Evolutionary conservation across 2,113 vertebrate genomes (phyloP), one percentile per base, ranked within the genome.

Genomic region (Ammospiza nelsoni): DNA sequence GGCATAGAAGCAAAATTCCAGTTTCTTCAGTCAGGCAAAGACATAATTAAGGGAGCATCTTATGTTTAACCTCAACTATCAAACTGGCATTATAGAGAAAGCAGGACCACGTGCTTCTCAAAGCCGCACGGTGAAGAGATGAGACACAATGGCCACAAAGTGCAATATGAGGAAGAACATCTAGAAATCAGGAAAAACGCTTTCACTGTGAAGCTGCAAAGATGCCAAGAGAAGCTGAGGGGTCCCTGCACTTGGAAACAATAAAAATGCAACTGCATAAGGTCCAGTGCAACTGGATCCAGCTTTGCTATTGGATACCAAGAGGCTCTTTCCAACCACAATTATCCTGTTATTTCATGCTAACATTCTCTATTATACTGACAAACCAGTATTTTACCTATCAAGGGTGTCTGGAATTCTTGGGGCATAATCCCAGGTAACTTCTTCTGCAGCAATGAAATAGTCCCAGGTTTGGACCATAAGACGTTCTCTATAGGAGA

Each of bases 391-490:
- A 94, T 84, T 95, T 95, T 97, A 99, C 99, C 97, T 98, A 6
- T 99, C 98, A 59, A 98, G 96, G n/a, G 95, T 97, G 2, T 94
- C 86, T 27, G 97, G 98, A 94, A 98, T 97, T 15, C 73, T 75
- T 23, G 98, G 98, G 12, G 98, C 98, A 14, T 99, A 99, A 97
- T 99, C 98, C 99, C 99, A 99, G 14, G 97, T 87, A 9, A 98
- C 51, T 95, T 99, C 99, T 94, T 99, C 99, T 24, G 99, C 99
- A 72, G 99, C 99, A 29, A 99, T 99, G 94, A 98, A 99, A 92
- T 99, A 99, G 3, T 95, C 97, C 99, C 99, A 99, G 61, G 82
- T 97, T 77, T 95, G 98, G 68, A 99, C 98, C 43, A 98, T 80
- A 24, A 84, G 96, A 43, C 31, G 95, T 92, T 99, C 96, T 23